Base-by-base conservation (phyloP, 2,113 vertebrate genomes). In the Mirounga angustirostris region DNA sequence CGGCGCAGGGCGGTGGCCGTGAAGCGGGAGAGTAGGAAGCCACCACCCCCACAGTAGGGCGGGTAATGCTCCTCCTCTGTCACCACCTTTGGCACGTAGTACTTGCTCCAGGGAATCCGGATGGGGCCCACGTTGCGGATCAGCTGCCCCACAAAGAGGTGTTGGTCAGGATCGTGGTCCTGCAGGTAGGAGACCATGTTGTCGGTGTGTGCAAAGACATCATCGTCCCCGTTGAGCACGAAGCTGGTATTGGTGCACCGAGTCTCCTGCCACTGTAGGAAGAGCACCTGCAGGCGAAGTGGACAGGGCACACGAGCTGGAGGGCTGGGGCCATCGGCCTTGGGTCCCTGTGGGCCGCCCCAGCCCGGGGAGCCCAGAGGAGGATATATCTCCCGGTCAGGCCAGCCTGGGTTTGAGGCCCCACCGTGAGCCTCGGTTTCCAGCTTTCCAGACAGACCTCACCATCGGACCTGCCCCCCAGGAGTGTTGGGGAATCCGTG, bases 131-230 rank as follows among this genome's bases (percentile, higher is more conserved):
- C 99, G 33, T 98, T 98, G 46, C 86, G 97, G 90, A 99, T 99
- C 89, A 99, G 99, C 59, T 99, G 99, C 4, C 99, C 99, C 5
- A 99, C 98, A n/a, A 99, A 99, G 16, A 99, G 91, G n/a, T 97
- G 94, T 5, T 28, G 90, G 21, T 97, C 97, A 1, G 97, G 98
- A 80, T 81, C 94, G 4, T 98, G 98, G 85, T 98, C 98, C 90
- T 89, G 95, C 98, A 86, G 91, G 95, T 89, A 99, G 98, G 89
- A 98, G 97, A 94, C 98, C 98, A 99, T 98, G 95, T 99, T 99
- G 85, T 97, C 85, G 0, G 99, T 99, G 97, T 99, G 99, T 5
- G 99, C 99, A 30, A 99, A 99, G 56, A 99, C 99, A 2, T 99
- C 99, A 4, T 99, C 99, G 0, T 99, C 99, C 0, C 99, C 99